Evolutionary conservation across 2,113 vertebrate species (phyloP), one percentile per base, ranked within the genome.

Genomic region (Setophaga coronata): DNA sequence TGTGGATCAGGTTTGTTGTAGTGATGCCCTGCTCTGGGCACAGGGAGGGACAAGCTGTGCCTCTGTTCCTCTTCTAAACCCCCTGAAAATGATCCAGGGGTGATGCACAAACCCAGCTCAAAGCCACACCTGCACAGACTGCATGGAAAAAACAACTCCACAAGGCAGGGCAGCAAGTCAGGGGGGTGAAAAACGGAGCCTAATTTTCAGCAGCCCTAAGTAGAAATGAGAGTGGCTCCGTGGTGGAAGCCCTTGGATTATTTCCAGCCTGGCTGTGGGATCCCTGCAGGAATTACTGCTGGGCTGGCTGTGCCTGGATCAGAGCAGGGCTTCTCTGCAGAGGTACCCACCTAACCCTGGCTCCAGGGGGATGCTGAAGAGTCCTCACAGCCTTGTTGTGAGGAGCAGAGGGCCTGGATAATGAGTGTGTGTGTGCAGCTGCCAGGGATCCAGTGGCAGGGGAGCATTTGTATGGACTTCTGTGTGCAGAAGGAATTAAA

Each of bases 1-100:
- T 0, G 1, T 2, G 34, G 88, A n/a, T 54, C 26, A 2, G 5
- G 26, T 29, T 47, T 51, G 76, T 33, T 36, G 9, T 0, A 38
- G 36, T 38, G 36, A 38, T 38, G 36, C 36, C 36, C 36, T 38
- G 36, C 36, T 38, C 36, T 38, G 36, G 36, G 36, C 36, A 38
- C 38, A 66, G 60, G 77, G 31, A 93, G 14, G n/a, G 61, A 64
- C 43, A 66, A 65, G 29, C 33, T 62, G 62, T 24, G 48, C 34
- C 54, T 70, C 53, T 53, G 33, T 4, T 90, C 64, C 33, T 70
- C 72, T 45, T 65, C 38, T 29, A 40, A 83, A 86, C 40, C 81
- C 34, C 31, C 47, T 50, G 40, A 84, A 82, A 93, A 82, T 25
- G 5, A 60, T 6, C 77, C 29, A 54, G 38, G 38, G 34, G 26